Evolutionary conservation across 2,113 vertebrate species (phyloP), one percentile per base, ranked within the genome.

Genomic region (Cynocephalus volans): DNA sequence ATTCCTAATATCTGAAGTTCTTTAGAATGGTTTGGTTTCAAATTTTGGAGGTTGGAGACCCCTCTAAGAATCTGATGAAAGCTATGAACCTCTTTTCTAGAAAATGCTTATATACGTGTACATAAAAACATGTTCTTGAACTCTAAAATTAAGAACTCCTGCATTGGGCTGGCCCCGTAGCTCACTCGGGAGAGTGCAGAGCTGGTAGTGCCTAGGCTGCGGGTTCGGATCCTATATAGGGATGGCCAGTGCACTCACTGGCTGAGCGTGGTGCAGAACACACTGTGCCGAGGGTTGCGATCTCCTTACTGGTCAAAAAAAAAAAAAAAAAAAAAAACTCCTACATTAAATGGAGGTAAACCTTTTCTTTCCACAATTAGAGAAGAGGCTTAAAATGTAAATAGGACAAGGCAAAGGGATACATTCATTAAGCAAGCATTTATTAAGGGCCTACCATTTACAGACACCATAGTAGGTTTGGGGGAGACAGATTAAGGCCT

Each of bases 71-170:
- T 45, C 7, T 72, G 36, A 72, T 91, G 45, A 77, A 90, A 83
- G 17, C 50, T 50, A 11, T 41, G 26, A 70, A 62, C 3, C 41
- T 91, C 26, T 79, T 91, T 91, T 10, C 26, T 62, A 52, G 88
- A 62, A 85, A 84, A 56, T 54, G 31, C 52, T 85, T 45, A 60
- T 50, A 26, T 52, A 33, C 3, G 33, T 52, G 18, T 70, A 91
- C 7, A 31, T 54, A 80, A 60, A 79, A 79, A 26, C 33, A n/a
- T 79, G 58, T 13, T 60, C 72, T 72, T 87, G 65, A 92, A 72
- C 81, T 54, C 33, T 54, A 41, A 84, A 80, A 70, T 91, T 64
- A 72, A 95, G 26, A 91, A 87, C 28, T 45, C 54, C 54, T 76
- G 15, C 26, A 58, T 41, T 41, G 41, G 41, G 41, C 41, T 4